Base-by-base conservation (phyloP, 2,888 invertebrate species). In the Machimus atricapillus region DNA sequence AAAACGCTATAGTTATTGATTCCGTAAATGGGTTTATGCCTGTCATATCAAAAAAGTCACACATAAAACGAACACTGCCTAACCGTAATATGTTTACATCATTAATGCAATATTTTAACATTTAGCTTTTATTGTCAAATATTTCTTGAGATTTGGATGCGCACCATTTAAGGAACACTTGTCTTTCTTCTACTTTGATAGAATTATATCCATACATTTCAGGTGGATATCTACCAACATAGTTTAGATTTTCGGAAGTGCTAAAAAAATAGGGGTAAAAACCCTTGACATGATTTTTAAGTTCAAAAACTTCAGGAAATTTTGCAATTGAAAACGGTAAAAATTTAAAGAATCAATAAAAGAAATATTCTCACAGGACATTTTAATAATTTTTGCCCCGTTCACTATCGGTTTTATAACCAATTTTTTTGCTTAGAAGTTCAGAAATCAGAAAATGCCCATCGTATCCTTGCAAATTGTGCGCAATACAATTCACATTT, bases 31-130 rank as follows among this genome's bases (percentile, higher is more conserved):
- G 43, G 9, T 79, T 79, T 43, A 79, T 58, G 1, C 37, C 58
- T 52, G 78, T 56, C 46, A 86, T 77, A 27, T 56, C 77, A 52
- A 78, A 19, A 77, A 78, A 78, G 23, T 78, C 37, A 16, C 56
- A 56, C 86, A 86, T 86, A 46, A 81, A 86, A 19, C 66, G 81
- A 56, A 81, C 27, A 66, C 81, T 76, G 31, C 82, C 81, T 27
- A 87, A 37, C n/a, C 82, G 81, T 82, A 87, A 76, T 34, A 82
- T 87, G 73, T 82, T 87, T 16, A 87, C 83, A 46, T 82, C 81
- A 34, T 74, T 87, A 12, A 56, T 27, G 66, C 74, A 87, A 87
- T 87, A 82, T 43, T 46, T 73, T 82, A 87, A 74, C 19, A 82
- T 27, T 34, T 82, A 43, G 6, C 83, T 46, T 40, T 56, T 43